Conservation (phyloP, 1,140 invertebrate genomes). For the Trinorchestia longiramus region DNA sequence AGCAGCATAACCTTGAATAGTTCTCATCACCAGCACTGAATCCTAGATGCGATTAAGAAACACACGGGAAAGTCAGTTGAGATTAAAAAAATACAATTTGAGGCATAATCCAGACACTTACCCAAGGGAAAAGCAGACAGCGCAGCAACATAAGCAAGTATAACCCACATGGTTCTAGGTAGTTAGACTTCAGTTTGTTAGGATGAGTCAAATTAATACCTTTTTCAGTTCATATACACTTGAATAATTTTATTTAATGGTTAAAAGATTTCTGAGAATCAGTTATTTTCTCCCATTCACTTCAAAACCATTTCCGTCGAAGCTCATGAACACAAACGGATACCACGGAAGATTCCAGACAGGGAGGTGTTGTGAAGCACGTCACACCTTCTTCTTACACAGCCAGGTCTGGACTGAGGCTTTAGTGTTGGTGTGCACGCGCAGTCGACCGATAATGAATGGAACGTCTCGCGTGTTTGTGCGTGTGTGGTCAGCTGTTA, state of each 20-base stretch:
- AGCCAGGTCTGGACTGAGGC: not conserved
- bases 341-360: not conserved
- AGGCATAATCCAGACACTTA: not conserved
- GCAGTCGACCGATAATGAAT: slow-evolving; percentile 14
- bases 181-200: not conserved
- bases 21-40: not conserved
- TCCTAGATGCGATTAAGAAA: not conserved
- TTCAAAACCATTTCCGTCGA: not conserved
- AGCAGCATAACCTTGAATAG: not conserved
- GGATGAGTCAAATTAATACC: not conserved
- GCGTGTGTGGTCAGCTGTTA: slow-evolving; percentile 49
- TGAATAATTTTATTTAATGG: not conserved
- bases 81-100: not conserved
- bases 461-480: slow-evolving; percentile 51
- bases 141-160: not conserved
- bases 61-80: not conserved
- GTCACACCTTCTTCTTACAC: not conserved
- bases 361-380: not conserved
- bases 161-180: not conserved
- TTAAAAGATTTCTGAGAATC: not conserved
- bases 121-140: not conserved
- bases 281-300: not conserved
- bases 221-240: not conserved
- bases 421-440: not conserved
- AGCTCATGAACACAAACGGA: not conserved